Conservation (phyloP, 2,797 vertebrate genomes). For the Poliocrania exsul region DNA sequence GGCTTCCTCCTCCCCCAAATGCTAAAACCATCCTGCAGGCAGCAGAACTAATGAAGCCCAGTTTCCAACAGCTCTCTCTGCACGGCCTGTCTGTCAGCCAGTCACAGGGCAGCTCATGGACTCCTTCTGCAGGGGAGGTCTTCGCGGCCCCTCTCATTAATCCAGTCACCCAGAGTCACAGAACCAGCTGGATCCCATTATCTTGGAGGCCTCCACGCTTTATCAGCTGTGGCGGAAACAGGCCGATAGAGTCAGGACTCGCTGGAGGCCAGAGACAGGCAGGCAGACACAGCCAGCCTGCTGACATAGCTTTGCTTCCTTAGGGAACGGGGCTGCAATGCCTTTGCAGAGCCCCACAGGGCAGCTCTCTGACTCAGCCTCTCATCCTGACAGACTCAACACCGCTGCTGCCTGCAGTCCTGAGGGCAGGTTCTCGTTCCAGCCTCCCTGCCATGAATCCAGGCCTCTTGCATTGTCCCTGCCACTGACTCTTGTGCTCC, state of each 20-base stretch:
- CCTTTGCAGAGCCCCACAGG: not conserved
- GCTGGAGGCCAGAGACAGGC: not conserved
- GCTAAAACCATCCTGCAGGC: not conserved
- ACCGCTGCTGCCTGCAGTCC: not conserved
- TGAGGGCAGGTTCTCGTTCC: not conserved
- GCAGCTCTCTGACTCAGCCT: not conserved
- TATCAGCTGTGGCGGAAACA: constrained; percentile 42
- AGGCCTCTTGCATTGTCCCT: not conserved
- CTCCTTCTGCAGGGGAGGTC: not conserved
- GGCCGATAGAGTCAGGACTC: not conserved
- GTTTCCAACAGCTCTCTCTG: not conserved
- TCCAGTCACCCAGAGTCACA: constrained; percentile 36
- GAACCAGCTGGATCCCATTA: constrained; percentile 57
- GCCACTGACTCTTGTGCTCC: not conserved
- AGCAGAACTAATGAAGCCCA: constrained; percentile 26
- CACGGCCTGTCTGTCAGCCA: not conserved
- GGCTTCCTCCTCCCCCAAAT: not conserved
- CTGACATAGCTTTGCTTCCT: constrained; percentile 22
- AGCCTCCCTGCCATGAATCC: not conserved
- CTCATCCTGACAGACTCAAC: not conserved
- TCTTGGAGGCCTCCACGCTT: not conserved
- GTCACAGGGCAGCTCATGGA: not conserved
- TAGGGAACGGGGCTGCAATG: not conserved
- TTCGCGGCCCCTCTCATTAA: constrained; percentile 37
- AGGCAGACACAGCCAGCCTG: not conserved